These are phyloP conservation scores for Octopus bimaculoides DNA, from an alignment of 1,140 invertebrate species.

Conservation along the genomic window DNA sequence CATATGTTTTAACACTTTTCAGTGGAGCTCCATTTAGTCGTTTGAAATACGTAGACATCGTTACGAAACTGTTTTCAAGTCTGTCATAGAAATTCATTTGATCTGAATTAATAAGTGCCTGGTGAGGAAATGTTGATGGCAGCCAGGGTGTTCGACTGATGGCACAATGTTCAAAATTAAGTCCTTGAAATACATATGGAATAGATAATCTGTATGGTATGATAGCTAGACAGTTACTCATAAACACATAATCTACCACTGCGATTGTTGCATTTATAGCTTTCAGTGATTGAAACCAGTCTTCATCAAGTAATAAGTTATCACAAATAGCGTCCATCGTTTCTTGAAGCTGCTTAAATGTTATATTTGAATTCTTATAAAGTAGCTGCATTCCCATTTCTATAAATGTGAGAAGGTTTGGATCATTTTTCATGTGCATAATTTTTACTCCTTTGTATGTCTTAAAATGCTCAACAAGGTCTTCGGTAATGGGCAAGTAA, in stretches of 20 bases:
- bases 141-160: not conserved
- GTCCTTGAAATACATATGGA: not conserved
- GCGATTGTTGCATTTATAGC: not conserved
- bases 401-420: no score
- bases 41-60: not conserved
- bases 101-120: not conserved
- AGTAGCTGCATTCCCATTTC: no score
- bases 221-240: not conserved
- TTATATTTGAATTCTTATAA: no score
- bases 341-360: no score
- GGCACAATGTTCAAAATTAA: not conserved
- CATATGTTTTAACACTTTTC: not conserved
- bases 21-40: not conserved
- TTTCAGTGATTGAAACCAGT: not conserved
- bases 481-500: no score
- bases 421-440: no score
- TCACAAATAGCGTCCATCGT: not conserved
- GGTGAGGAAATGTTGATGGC: not conserved
- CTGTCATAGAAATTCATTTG: not conserved
- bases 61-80: not conserved
- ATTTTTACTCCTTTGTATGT: no score
- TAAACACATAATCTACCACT: not conserved
- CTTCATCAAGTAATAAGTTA: not conserved
- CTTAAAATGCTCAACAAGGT: no score
- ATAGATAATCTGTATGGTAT: not conserved